Evolutionary conservation across 2,888 invertebrate species (phyloP), one percentile per base, ranked within the genome.

Genomic region (Electrophaes corylata): DNA sequence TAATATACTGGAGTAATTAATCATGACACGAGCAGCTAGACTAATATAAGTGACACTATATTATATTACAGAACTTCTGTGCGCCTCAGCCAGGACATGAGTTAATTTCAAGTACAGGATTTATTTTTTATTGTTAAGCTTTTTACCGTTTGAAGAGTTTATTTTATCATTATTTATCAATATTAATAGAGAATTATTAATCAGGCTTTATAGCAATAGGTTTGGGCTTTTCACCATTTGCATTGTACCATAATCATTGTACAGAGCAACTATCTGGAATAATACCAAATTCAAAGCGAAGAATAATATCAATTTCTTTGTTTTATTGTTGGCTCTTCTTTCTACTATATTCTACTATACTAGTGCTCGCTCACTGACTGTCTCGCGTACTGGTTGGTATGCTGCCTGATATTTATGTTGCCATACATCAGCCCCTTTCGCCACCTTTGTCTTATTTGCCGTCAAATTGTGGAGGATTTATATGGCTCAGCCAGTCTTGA

Each of bases 371-470:
- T 51, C n/a, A n/a, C n/a, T n/a, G n/a, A 6, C 20, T 29, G 16
- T 31, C 45, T 29, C 23, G 43, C 29, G 14, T 52, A 37, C 48
- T 44, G 41, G n/a, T 54, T 40, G 35, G 40, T 48, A 35, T 37
- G 37, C 43, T 47, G 18, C 12, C 40, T 33, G 40, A 54, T 54
- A 50, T 58, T 44, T 54, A 57, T 60, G 56, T 43, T 37, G 44
- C 55, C 57, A 57, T 64, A 62, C 49, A 62, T 62, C 58, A 60
- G 57, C 53, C 60, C 59, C 54, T 51, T 44, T 60, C 56, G 51
- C 49, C 64, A 62, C 56, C 62, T 62, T 66, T 66, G 64, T 66
- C 64, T 64, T 54, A 53, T 39, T 47, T 44, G 49, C 58, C 49
- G 58, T 59, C 49, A 49, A 18, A 14, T 40, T 45, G 58, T 45